phyloP scores from a whole-genome alignment of 2,888 invertebrate species.

The Venusia cambrica region DNA sequence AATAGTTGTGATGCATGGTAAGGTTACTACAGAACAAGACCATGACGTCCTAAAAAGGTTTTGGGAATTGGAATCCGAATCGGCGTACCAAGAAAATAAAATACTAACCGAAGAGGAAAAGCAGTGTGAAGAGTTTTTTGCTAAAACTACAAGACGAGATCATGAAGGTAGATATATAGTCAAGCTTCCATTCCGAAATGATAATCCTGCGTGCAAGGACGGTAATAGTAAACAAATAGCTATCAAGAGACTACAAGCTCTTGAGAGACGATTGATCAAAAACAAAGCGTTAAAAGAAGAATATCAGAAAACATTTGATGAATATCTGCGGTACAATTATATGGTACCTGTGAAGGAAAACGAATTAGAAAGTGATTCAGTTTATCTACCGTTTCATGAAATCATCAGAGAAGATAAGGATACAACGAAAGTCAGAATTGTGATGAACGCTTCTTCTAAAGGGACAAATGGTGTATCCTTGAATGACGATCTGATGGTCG shows the following conservation, averaged over 20 bases:
- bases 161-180: not conserved
- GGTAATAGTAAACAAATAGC: constrained; percentile 3
- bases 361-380: not conserved
- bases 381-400: constrained; percentile 1
- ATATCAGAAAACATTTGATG: not conserved
- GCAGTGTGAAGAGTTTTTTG: constrained; percentile 22
- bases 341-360: not conserved
- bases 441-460: constrained; percentile 27
- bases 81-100: constrained; percentile 3
- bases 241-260: constrained; percentile 4
- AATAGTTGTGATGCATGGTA: constrained; percentile 4
- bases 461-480: constrained; percentile 20
- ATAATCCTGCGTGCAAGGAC: not conserved
- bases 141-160: not conserved
- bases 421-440: constrained; percentile 31
- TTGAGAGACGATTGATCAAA: constrained; percentile 10
- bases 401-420: constrained; percentile 24
- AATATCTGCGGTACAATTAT: too few species aligned
- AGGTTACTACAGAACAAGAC: too few species aligned
- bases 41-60: constrained; percentile 25
- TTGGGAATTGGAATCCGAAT: constrained; percentile 32
- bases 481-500: constrained; percentile 23
- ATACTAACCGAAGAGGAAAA: constrained; percentile 26
- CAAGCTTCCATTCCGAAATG: too few species aligned
- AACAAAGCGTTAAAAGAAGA: not conserved